Evolutionary conservation across 2,888 invertebrate species (phyloP).

Genomic region (Caprella mutica): DNA sequence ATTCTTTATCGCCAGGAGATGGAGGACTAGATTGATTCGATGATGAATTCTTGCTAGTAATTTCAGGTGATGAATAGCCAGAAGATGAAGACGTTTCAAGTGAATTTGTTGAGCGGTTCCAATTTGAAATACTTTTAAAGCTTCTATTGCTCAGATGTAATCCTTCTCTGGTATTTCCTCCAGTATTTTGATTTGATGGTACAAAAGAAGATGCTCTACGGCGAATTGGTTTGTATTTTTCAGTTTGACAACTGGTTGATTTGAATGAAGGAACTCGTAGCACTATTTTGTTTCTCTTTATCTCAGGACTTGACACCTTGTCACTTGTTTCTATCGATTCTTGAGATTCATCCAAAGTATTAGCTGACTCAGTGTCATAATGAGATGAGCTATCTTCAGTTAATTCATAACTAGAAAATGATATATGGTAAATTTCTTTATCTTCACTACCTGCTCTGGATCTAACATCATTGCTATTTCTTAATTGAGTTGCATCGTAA

Average conservation of each 20-base stretch:
- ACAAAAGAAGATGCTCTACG: constrained; percentile 24
- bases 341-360: constrained; percentile 24
- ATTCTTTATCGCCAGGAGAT: constrained; percentile 20
- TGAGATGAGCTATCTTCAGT: no score
- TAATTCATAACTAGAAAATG: no score
- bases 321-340: constrained; percentile 21
- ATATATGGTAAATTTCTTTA: no score
- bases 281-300: constrained; percentile 30
- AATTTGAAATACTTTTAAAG: background rate
- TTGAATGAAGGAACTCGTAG: constrained; percentile 33
- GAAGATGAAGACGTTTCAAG: constrained; percentile 27
- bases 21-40: constrained; percentile 33
- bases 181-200: constrained; percentile 8
- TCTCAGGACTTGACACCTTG: constrained; percentile 25
- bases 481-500: no score
- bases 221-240: constrained; percentile 21
- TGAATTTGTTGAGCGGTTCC: background rate
- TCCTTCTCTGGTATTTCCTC: background rate
- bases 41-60: constrained; percentile 28
- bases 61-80: constrained; percentile 32
- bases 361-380: no score
- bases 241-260: constrained; percentile 32
- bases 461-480: no score
- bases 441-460: no score
- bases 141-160: background rate